Conservation (phyloP, 2,888 invertebrate species). For the Zaprionus bogoriensis region DNA sequence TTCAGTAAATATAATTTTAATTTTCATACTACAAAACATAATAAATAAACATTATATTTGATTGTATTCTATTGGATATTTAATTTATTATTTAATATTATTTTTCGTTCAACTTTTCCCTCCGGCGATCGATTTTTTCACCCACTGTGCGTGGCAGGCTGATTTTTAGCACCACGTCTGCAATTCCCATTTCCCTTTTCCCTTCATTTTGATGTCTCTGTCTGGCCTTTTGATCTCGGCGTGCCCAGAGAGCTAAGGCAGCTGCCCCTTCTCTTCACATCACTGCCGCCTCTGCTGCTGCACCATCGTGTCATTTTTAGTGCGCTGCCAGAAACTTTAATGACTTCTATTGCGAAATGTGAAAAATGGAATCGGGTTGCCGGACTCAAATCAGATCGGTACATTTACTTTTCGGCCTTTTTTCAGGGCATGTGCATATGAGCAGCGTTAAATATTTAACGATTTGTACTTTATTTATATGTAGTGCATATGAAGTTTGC, state of each 20-base stretch:
- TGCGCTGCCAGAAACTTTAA: constrained; percentile 23
- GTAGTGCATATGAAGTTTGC: constrained; percentile 13
- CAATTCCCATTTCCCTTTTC: constrained; percentile 34
- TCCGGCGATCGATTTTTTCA: too few relatives aligned
- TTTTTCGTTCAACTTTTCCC: not conserved
- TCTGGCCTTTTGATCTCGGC: constrained; percentile 62
- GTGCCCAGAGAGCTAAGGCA: constrained; percentile 16
- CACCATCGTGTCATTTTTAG: constrained; percentile 23
- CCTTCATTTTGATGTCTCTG: constrained; percentile 43
- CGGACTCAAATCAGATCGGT: constrained; percentile 1
- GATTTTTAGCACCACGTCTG: constrained; percentile 37
- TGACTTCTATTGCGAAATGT: constrained; percentile 34
- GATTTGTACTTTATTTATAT: constrained; percentile 33
- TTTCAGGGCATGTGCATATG: not conserved
- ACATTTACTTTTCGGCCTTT: not conserved
- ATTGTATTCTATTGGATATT: not conserved
- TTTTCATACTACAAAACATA: too few relatives aligned
- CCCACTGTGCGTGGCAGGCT: constrained; percentile 35
- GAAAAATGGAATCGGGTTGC: constrained; percentile 3
- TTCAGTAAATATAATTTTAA: too few relatives aligned
- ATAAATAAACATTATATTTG: too few relatives aligned
- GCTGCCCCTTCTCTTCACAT: not conserved
- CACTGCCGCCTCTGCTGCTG: not conserved
- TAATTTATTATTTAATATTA: not conserved
- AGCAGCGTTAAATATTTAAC: constrained; percentile 41